Conservation (phyloP, 2,797 vertebrate species). For the Pteronotus mesoamericanus region DNA sequence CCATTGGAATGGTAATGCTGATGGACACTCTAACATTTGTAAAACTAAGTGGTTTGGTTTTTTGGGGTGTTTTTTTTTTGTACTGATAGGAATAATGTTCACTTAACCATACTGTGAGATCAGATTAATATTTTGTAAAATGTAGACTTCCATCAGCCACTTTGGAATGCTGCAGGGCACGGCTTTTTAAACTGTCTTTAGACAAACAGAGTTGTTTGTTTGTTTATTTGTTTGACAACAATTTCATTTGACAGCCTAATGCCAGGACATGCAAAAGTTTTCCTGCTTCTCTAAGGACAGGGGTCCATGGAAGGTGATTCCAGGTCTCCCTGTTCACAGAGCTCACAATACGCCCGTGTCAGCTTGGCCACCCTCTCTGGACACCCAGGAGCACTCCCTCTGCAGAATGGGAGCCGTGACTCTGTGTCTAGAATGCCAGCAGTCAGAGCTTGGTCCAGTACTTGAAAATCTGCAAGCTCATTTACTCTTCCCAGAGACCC, state of each 20-base stretch:
- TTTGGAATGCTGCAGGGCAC: not conserved
- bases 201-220: not conserved
- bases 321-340: not conserved
- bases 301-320: not conserved
- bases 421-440: not conserved
- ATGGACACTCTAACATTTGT: not conserved
- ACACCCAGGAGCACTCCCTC: not conserved
- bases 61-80: not conserved
- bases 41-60: not conserved
- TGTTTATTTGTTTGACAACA: not conserved
- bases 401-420: not conserved
- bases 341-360: no score
- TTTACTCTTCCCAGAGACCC: not conserved
- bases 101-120: not conserved
- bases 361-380: not conserved
- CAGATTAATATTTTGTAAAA: slow-evolving; percentile 1
- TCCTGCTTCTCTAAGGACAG: not conserved
- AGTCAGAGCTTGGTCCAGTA: not conserved
- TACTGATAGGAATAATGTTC: not conserved
- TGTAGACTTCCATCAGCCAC: not conserved
- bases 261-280: not conserved
- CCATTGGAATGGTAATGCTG: not conserved
- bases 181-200: not conserved
- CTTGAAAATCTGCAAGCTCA: not conserved
- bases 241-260: not conserved